Base-by-base conservation (phyloP, 2,113 vertebrate genomes). In the Nematolebias whitei region DNA sequence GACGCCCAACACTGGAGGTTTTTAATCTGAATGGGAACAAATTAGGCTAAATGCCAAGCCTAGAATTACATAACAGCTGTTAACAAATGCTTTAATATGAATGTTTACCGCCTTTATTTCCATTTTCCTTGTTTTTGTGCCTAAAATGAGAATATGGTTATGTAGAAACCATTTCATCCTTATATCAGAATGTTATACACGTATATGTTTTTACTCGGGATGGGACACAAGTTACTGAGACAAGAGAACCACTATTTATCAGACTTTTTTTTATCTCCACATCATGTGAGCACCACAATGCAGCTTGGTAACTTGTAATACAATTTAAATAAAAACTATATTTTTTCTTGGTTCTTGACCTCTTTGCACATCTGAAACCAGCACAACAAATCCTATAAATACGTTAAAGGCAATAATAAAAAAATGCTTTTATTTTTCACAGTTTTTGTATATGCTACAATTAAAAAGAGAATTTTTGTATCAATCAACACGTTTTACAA, bases 261-360 rank as follows among this genome's bases (percentile, higher is more conserved):
- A 55, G 38, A 32, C 16, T 18, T 29, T 38, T 29, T 38, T 61
- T 35, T 64, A 40, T 24, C 47, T 58, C 23, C 18, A 53, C 48
- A 58, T 43, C 2, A 23, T 54, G 40, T 11, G 22, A 24, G 5
- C 26, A 40, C 43, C 48, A 40, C 48, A 56, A 32, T 20, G 48
- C 19, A 41, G 48, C 10, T 20, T 49, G 29, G 43, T 49, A 19
- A 22, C 20, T 22, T 18, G 2, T 15, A 0, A 13, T 41, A 26
- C 5, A 19, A n/a, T 22, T n/a, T 18, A 23, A 18, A 12, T 12
- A 13, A 29, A 48, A 47, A 12, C 54, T 50, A 9, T 12, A 18
- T 55, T 35, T 60, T 6, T n/a, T 56, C 47, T 35, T 12, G 29
- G 14, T 24, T 24, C 0, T 18, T 0, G 5, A 44, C 1, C 19